Base-by-base conservation (phyloP, 2,888 invertebrate genomes). In the Leptogaster cylindrica region DNA sequence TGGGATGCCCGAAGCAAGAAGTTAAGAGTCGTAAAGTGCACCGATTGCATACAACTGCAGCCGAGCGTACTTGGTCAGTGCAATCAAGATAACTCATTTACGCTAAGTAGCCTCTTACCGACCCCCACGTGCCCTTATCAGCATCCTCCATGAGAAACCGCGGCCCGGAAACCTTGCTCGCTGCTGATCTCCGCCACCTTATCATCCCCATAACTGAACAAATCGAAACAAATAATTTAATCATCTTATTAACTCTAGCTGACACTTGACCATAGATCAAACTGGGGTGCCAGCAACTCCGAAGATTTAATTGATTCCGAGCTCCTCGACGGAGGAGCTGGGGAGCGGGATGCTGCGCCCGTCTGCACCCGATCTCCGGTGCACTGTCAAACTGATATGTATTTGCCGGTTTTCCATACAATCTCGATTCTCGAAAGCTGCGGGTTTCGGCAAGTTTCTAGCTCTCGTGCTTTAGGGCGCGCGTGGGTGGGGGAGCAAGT, bases 231-330 rank as follows among this genome's bases (percentile, higher is more conserved):
- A 23, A 36, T 55, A 55, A 55, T 55, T 55, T 23, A 55, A 55
- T 55, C 55, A 55, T 39, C 39, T 55, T 55, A 55, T 55, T 55
- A 39, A 55, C 55, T 55, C 36, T 23, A 55, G 39, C 55, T 55
- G 55, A 55, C 55, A 55, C 55, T 36, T 12, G 55, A 33, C 55
- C 20, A 23, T 55, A 14, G 3, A 55, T 55, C 55, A 55, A 55
- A 39, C 18, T 6, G 36, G 23, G 8, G 7, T 20, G 36, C 36
- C 8, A 50, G 55, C 23, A 18, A 33, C 55, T 33, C 55, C 16
- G 8, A 33, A 55, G 55, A 39, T 39, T 39, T 36, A 55, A 55
- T 55, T 55, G 55, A 39, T 39, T 39, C 55, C 12, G n/a, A n/a
- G n/a, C 55, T 25, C 5, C 55, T 55, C 23, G 55, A 55, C 55